phyloP scores from a whole-genome alignment of 2,113 vertebrate genomes.

The Tichodroma muraria region DNA sequence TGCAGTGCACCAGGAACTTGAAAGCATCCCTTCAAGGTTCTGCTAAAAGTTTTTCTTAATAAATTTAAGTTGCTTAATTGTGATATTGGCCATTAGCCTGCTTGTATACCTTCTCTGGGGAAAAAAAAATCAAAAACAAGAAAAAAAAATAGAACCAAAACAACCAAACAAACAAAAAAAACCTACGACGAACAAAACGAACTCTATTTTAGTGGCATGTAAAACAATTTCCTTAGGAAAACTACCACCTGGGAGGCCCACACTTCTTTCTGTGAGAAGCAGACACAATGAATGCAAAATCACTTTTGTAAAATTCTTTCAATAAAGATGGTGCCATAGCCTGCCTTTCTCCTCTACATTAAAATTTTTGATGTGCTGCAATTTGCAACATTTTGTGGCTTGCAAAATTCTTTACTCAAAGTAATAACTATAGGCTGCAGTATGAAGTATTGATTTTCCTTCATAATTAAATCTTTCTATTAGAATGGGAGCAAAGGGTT shows the following conservation, averaged over 20 bases:
- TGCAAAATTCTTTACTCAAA: not conserved
- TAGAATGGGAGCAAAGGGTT: not conserved
- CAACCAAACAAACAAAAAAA: not conserved
- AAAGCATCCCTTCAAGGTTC: not conserved
- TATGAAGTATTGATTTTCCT: conserved; percentile 11
- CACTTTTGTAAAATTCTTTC: not conserved
- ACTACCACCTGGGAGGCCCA: not conserved
- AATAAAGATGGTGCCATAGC: not conserved
- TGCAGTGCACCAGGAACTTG: not conserved
- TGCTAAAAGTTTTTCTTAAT: not conserved
- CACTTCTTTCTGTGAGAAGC: not conserved
- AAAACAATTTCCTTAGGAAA: conserved; percentile 21
- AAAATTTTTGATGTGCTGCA: not conserved
- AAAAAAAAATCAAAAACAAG: not conserved
- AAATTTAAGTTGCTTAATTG: not conserved
- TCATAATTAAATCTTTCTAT: conserved; percentile 24
- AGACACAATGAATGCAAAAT: conserved; percentile 11
- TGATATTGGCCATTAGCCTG: not conserved
- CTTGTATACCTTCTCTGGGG: not conserved
- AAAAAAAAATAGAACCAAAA: not conserved
- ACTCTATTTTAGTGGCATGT: not conserved
- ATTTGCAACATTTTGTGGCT: not conserved
- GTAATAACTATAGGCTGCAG: not conserved
- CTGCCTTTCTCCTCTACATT: not conserved
- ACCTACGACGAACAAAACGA: fast-evolving